phyloP scores from a whole-genome alignment of 2,113 vertebrate genomes.

The Spermophilus dauricus region DNA sequence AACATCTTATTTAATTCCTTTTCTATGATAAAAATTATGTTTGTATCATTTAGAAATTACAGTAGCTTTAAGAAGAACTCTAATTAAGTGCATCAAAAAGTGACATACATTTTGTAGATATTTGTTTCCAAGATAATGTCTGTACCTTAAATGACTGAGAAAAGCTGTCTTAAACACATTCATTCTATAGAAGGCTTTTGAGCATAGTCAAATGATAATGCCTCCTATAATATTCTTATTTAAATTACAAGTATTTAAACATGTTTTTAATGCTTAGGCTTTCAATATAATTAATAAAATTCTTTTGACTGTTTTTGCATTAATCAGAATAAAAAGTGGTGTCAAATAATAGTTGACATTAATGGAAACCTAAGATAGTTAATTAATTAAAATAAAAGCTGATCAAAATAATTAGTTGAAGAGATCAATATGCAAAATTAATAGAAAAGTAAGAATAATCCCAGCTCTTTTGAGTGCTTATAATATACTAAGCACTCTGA shows the following conservation, averaged over 20 bases:
- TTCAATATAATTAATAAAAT: background rate
- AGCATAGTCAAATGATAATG: background rate
- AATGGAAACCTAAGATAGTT: background rate
- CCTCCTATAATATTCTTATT: background rate
- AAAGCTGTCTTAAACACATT: background rate
- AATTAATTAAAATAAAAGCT: background rate
- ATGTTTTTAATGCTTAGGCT: background rate
- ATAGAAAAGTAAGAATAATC: background rate
- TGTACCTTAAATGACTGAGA: background rate
- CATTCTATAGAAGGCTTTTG: background rate
- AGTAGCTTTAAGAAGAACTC: background rate
- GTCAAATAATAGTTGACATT: background rate
- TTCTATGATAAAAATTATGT: background rate
- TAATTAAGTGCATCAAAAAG: background rate
- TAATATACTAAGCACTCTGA: background rate
- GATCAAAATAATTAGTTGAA: background rate
- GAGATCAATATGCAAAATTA: background rate
- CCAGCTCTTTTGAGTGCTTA: background rate
- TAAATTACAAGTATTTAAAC: slow-evolving; percentile 8
- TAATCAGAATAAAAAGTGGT: background rate
- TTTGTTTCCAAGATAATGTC: background rate
- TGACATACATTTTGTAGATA: background rate
- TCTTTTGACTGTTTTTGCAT: background rate
- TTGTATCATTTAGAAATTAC: background rate
- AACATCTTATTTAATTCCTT: background rate